phyloP scores from a whole-genome alignment of 2,797 vertebrate genomes.

The Alosa sapidissima region DNA sequence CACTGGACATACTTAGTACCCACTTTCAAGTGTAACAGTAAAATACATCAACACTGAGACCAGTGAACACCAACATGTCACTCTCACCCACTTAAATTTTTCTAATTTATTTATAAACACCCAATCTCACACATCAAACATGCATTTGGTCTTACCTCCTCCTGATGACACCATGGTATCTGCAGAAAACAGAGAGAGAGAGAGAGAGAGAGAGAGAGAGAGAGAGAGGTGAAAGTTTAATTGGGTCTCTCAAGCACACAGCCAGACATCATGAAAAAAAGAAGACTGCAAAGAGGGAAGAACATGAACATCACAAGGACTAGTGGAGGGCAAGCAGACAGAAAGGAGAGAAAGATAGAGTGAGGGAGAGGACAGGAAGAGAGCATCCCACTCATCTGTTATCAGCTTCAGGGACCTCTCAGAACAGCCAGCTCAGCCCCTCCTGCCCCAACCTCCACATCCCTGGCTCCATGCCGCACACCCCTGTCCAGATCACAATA shows the following conservation, averaged over 20 bases:
- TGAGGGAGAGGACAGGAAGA: not conserved
- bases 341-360: not conserved
- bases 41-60: not conserved
- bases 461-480: not conserved
- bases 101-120: not conserved
- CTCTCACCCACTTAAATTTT: not conserved
- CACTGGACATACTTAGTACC: too few relatives aligned
- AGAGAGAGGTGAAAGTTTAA: not conserved
- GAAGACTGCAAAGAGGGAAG: not conserved
- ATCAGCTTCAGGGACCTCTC: not conserved
- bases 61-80: not conserved
- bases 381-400: not conserved
- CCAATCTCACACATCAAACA: slow-evolving; percentile 29
- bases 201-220: not conserved
- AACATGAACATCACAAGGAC: not conserved
- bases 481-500: not conserved
- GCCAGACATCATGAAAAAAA: not conserved
- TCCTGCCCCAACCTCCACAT: not conserved
- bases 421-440: not conserved
- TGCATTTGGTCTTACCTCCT: slow-evolving; percentile 69
- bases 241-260: not conserved
- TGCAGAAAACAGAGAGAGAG: slow-evolving; percentile 52
- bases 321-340: not conserved
- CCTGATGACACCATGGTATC: slow-evolving; percentile 69
- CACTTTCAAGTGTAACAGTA: too few relatives aligned